These are phyloP conservation scores for Melozone crissalis DNA, from an alignment of 2,113 vertebrate genomes.

Conservation along the genomic window DNA sequence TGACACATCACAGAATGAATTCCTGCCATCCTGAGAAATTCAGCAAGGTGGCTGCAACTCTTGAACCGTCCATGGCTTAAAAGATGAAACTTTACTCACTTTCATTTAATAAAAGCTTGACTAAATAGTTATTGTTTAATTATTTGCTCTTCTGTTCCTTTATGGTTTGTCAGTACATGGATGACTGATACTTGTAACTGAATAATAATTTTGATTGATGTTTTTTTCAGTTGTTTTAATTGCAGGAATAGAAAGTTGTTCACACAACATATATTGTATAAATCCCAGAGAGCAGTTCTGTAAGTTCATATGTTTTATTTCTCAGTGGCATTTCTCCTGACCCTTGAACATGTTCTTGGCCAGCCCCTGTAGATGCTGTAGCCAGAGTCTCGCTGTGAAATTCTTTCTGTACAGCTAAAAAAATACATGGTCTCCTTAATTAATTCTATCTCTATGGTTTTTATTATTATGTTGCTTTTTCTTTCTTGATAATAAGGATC, in stretches of 20 bases:
- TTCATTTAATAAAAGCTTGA: neutral
- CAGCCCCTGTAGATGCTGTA: rapidly evolving
- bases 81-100: neutral
- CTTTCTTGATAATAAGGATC: neutral
- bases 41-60: neutral
- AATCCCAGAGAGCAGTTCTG: neutral
- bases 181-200: neutral
- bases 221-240: neutral
- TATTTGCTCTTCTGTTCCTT: neutral
- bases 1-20: rapidly evolving
- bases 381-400: neutral
- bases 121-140: neutral
- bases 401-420: neutral
- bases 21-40: neutral
- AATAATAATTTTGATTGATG: neutral
- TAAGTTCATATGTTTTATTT: neutral
- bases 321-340: neutral
- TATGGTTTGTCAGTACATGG: rapidly evolving
- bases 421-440: neutral
- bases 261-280: too few species aligned
- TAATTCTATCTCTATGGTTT: neutral
- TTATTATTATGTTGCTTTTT: neutral
- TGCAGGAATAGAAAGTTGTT: neutral
- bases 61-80: neutral
- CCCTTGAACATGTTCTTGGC: too few species aligned